Percentiles rank a stretch among this genome's conserved stretches.
Conservation (phyloP, 2,113 vertebrate genomes). For the Mungos mungo region DNA sequence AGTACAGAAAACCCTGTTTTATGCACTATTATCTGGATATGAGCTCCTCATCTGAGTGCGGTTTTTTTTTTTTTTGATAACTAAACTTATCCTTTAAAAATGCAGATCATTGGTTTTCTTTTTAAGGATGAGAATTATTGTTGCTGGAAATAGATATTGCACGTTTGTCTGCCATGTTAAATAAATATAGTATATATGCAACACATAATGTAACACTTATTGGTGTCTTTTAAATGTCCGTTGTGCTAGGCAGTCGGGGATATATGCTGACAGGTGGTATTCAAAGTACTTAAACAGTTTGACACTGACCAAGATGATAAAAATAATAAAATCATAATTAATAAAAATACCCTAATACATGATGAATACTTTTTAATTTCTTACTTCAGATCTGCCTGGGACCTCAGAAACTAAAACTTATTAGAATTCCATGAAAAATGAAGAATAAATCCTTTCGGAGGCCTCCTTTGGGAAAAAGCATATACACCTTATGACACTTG, state of each 20-base stretch:
- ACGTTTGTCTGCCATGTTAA: neutral
- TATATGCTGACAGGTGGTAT: neutral
- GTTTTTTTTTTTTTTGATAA: neutral
- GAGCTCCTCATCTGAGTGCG: neutral
- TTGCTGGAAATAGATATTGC: neutral
- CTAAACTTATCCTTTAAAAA: neutral
- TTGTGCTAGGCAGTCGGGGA: neutral
- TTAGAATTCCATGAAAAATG: neutral
- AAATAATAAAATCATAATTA: neutral
- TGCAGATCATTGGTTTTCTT: neutral
- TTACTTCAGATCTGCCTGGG: neutral
- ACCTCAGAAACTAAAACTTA: neutral
- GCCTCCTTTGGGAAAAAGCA: neutral
- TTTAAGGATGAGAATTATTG: neutral
- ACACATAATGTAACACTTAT: neutral
- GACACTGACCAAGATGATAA: neutral
- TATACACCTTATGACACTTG: neutral
- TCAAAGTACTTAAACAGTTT: neutral
- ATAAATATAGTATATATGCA: neutral
- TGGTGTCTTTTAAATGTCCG: neutral
- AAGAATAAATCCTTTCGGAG: neutral
- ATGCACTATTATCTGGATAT: neutral
- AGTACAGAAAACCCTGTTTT: neutral
- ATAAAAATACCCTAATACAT: neutral
- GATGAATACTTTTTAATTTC: neutral